Percentiles rank a stretch among this genome's conserved stretches.
Evolutionary conservation across 2,113 vertebrate genomes (phyloP).

Genomic region (Stictonetta naevosa): DNA sequence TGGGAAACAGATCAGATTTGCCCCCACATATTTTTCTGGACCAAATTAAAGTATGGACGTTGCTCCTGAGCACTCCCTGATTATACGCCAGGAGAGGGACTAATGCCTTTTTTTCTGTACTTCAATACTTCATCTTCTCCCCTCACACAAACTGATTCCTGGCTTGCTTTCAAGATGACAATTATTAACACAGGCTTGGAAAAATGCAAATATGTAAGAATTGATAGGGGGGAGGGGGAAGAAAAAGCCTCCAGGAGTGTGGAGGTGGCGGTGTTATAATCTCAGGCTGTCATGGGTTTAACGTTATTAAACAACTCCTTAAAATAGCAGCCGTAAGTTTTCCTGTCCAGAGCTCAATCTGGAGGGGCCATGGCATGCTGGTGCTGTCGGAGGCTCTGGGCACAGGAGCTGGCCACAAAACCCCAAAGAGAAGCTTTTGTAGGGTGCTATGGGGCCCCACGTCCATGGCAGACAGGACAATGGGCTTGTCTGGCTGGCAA

Average conservation of each 20-base stretch:
- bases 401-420: not conserved
- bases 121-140: not conserved
- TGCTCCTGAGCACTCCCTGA: not conserved
- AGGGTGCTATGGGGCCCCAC: not conserved
- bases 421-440: not conserved
- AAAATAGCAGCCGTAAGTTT: slow-evolving; percentile 53
- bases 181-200: not conserved
- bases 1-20: not conserved
- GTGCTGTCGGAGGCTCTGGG: not conserved
- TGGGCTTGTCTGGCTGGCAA: not conserved
- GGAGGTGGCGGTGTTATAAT: slow-evolving; percentile 62
- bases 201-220: slow-evolving; percentile 15
- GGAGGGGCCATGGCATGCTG: not conserved
- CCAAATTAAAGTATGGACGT: fast-evolving
- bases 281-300: slow-evolving; percentile 40
- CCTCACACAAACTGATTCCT: fast-evolving
- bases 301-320: slow-evolving; percentile 55
- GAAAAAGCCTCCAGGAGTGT: slow-evolving; percentile 35
- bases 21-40: not conserved
- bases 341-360: slow-evolving; percentile 38
- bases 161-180: not conserved
- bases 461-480: fast-evolving
- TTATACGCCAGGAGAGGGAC: fast-evolving
- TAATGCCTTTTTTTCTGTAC: fast-evolving
- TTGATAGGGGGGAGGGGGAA: not conserved